These are phyloP conservation scores for Opisthograptis luteolata DNA, from an alignment of 2,888 invertebrate species.

Conservation along the genomic window DNA sequence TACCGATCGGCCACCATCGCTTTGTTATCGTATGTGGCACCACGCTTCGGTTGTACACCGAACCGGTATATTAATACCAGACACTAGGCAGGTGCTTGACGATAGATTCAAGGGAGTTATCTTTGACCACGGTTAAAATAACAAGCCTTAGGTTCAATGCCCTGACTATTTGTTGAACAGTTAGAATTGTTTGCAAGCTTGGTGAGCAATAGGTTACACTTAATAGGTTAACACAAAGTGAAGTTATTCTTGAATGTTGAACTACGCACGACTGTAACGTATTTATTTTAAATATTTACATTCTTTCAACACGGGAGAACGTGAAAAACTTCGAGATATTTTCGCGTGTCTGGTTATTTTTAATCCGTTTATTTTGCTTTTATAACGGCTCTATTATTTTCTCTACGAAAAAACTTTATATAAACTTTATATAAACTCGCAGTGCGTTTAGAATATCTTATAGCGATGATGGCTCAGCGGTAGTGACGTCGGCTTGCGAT, in stretches of 20 bases:
- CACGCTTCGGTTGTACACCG: too few species aligned
- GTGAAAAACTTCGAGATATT: constrained; percentile 11
- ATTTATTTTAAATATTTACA: constrained; percentile 4
- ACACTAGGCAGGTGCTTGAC: too few species aligned
- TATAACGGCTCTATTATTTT: constrained; percentile 14
- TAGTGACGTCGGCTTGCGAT: too few species aligned
- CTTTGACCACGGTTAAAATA: too few species aligned
- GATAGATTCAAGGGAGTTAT: too few species aligned
- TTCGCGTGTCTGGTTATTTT: constrained; percentile 28
- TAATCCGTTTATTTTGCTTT: constrained; percentile 22
- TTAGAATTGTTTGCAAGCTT: not conserved
- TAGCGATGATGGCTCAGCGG: too few species aligned
- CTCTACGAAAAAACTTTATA: constrained; percentile 10
- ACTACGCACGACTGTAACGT: not conserved
- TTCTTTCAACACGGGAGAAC: not conserved
- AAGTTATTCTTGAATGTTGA: not conserved
- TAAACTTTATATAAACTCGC: constrained; percentile 14
- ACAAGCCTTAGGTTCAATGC: too few species aligned
- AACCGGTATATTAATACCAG: too few species aligned
- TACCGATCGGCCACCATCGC: too few species aligned
- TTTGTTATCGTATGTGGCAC: too few species aligned
- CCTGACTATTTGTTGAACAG: too few species aligned
- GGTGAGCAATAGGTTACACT: not conserved
- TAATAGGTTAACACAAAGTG: too few species aligned
- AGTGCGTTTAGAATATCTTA: constrained; percentile 9